Evolutionary conservation across 2,113 vertebrate species (phyloP).

Genomic region (Pandion haliaetus): DNA sequence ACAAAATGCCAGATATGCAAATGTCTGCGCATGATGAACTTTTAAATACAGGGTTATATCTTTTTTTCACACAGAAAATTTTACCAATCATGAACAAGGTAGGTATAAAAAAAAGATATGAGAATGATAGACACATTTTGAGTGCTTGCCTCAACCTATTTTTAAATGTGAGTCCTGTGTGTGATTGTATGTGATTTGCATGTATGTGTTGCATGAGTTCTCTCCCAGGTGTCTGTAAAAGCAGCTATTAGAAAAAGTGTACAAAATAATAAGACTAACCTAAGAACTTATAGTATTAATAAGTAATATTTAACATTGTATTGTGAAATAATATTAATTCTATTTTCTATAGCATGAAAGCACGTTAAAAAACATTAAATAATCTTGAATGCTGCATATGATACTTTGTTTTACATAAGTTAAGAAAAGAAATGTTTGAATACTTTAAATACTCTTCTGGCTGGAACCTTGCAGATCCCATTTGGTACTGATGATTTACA

Average conservation of each 20-base stretch:
- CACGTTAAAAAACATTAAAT: neutral
- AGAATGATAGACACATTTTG: too few species aligned
- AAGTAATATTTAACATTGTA: neutral
- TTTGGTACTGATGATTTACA: neutral
- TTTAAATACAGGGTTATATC: neutral
- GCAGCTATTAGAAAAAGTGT: neutral
- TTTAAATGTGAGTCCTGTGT: neutral
- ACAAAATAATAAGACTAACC: neutral
- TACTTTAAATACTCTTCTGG: neutral
- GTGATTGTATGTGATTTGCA: neutral
- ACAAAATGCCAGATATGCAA: neutral
- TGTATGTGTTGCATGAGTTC: neutral
- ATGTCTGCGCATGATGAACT: neutral
- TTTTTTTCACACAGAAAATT: neutral
- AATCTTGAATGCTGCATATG: neutral
- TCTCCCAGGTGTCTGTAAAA: neutral
- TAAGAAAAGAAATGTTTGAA: neutral
- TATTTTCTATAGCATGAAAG: neutral
- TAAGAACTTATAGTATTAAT: neutral
- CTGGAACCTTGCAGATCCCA: neutral
- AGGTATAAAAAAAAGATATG: neutral
- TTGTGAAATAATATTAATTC: neutral
- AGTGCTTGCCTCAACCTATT: neutral
- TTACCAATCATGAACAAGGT: neutral
- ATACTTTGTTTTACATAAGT: neutral